Evolutionary conservation across 2,797 vertebrate genomes (phyloP).

Genomic region (Pitangus sulphuratus): DNA sequence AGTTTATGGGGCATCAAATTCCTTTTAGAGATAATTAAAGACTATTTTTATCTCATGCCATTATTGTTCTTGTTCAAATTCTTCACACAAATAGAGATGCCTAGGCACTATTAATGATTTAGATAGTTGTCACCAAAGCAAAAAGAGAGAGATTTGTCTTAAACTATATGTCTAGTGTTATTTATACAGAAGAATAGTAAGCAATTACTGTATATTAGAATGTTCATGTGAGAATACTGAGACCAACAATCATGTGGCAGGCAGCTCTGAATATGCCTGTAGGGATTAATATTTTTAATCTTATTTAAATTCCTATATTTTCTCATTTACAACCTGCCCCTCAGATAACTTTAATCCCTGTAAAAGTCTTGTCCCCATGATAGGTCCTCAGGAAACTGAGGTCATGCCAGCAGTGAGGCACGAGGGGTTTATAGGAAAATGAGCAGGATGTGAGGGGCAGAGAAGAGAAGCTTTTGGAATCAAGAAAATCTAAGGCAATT

Average conservation of each 20-base stretch:
- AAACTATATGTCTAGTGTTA: not conserved
- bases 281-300: not conserved
- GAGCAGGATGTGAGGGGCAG: not conserved
- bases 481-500: not conserved
- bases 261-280: not conserved
- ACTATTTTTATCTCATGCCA: constrained; percentile 11
- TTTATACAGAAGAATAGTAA: not conserved
- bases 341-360: not conserved
- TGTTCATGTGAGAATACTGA: not conserved
- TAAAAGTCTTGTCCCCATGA: not conserved
- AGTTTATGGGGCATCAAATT: constrained; percentile 42
- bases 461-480: not conserved
- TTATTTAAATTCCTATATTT: not conserved
- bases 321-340: not conserved
- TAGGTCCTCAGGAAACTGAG: not conserved
- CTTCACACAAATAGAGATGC: not conserved
- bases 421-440: not conserved
- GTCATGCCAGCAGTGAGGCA: not conserved
- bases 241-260: not conserved
- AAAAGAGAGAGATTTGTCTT: not conserved
- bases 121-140: not conserved
- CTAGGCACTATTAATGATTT: not conserved
- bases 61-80: constrained; percentile 1
- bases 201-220: not conserved
- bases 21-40: constrained; percentile 34